phyloP scores from a whole-genome alignment of 2,113 vertebrate genomes.

The Lepus europaeus region DNA sequence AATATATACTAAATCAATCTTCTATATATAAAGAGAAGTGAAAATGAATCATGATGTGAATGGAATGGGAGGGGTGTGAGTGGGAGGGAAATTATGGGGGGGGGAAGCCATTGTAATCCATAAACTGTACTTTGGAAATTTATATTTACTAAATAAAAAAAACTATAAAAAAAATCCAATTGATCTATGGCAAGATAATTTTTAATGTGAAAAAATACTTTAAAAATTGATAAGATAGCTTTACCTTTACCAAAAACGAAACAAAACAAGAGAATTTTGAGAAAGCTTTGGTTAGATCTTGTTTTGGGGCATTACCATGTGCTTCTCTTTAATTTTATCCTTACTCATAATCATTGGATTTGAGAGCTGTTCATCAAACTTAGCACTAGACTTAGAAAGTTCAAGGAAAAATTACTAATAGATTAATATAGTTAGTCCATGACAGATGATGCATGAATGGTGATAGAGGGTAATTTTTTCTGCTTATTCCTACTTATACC shows the following conservation, averaged over 20 bases:
- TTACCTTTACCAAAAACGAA: conserved; percentile 37
- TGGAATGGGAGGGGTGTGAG: no score
- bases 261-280: background rate
- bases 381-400: background rate
- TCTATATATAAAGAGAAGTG: no score
- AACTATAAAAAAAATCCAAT: no score
- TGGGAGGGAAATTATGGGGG: no score
- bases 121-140: no score
- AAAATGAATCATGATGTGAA: no score
- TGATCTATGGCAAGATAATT: no score
- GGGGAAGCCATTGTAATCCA: no score
- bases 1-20: no score
- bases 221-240: conserved; percentile 11
- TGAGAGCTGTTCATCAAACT: conserved; percentile 15
- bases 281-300: background rate
- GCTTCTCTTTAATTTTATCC: background rate
- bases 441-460: background rate
- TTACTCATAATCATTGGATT: background rate
- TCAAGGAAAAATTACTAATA: background rate
- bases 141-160: no score
- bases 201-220: background rate
- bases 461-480: background rate
- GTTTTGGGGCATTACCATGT: background rate
- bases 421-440: background rate
- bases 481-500: background rate